Evolutionary conservation across 2,113 vertebrate genomes (phyloP), one percentile per base, ranked within the genome.

Genomic region (Eptesicus fuscus): DNA sequence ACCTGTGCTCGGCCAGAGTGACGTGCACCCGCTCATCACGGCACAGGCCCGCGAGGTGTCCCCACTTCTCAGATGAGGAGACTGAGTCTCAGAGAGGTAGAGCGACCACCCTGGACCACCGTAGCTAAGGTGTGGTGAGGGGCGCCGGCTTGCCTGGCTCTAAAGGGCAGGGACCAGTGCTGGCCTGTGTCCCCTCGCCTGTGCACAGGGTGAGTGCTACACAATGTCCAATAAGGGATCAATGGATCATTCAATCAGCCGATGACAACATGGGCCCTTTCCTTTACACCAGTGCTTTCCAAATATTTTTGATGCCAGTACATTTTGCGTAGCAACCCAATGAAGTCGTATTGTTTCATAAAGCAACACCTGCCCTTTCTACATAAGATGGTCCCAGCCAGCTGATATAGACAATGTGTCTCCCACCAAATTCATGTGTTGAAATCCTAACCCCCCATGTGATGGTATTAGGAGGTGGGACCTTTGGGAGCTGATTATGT

Each of bases 121-220:
- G 0, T 0, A 2, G 37, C 6, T 0, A 17, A 22, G 6, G 12
- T 9, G 20, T 47, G 59, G 20, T 6, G 5, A 10, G 35, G 4
- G 18, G 20, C 1, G 7, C 47, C 65, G 73, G 96, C 84, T 91
- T 61, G 94, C 95, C 93, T n/a, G 90, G 53, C 97, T 97, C 97
- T 40, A 17, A n/a, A 83, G 28, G 47, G 7, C 69, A 1, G 37
- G 37, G 32, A 11, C 53, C 44, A 17, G 44, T 8, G 2, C 42
- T 10, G 17, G 25, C 53, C 25, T 49, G 14, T 51, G 42, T 61
- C 76, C 59, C 37, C 32, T 83, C 2, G 0, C 71, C 83, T 88
- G 78, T 56, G 22, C 42, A n/a, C 56, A 44, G 30, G 53, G 53
- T 1, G 9, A 42, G 23, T 11, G 23, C 30, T 11, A 56, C 88